Evolutionary conservation across 2,113 vertebrate genomes (phyloP), one percentile per base, ranked within the genome.

Genomic region (Crotalus tigris): DNA sequence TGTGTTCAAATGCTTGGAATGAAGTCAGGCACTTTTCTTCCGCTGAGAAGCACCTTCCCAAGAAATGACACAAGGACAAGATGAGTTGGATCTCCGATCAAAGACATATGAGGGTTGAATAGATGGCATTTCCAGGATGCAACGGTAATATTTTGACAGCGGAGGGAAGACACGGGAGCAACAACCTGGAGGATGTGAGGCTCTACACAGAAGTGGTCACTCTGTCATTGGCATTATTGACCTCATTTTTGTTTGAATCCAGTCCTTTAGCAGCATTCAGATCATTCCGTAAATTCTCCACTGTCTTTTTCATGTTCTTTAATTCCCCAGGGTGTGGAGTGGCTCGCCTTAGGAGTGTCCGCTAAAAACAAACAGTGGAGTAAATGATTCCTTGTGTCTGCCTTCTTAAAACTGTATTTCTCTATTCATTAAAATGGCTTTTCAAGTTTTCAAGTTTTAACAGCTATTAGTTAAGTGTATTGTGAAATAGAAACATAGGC

Each of bases 241-340:
- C 98, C 98, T 99, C 98, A 3, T 99, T 99, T 98, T 99, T 99
- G 98, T 99, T 99, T 97, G 99, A 99, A 97, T 99, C 99, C 98
- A 99, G 98, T 98, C 98, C 98, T 98, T 99, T 99, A 98, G 99
- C 99, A 93, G 99, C 98, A 44, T 98, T 99, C 98, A 99, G 97
- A 97, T 99, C 99, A 9, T 99, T 99, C 95, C 99, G 98, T 94
- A 99, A 97, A 97, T 98, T 99, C 97, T 99, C 99, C 39, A 97
- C 99, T 58, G 98, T 98, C 98, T 99, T 99, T 97, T 99, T 99
- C 99, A 99, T 99, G 86, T 97, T 98, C 98, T 98, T 99, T 96
- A 99, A 97, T 96, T 99, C 99, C 7, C 99, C 99, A 0, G 99
- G 99, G 97, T 99, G 99, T 95, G 99, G 99, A 23, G 99, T 99